phyloP scores from a whole-genome alignment of 2,797 vertebrate genomes.

The Micromesistius poutassou region DNA sequence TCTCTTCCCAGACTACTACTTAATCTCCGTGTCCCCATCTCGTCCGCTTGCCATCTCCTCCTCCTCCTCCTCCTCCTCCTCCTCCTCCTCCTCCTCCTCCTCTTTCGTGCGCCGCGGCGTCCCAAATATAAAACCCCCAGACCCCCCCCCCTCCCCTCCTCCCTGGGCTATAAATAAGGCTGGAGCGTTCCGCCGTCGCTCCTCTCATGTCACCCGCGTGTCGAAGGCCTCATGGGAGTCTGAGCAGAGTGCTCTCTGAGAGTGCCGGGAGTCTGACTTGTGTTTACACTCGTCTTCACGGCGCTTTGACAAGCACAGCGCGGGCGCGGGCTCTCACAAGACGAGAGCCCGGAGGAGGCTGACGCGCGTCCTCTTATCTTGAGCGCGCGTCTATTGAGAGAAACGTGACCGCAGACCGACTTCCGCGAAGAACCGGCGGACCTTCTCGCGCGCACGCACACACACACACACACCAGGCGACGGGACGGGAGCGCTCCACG shows the following conservation, averaged over 20 bases:
- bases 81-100: conserved; percentile 43
- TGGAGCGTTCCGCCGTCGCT: conserved; percentile 14
- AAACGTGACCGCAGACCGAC: neutral
- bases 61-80: conserved; percentile 35
- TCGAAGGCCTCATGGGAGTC: conserved; percentile 45
- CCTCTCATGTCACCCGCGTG: conserved; percentile 38
- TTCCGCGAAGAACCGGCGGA: neutral
- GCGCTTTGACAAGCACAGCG: neutral
- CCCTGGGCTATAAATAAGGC: conserved; percentile 48
- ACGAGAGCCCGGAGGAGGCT: neutral
- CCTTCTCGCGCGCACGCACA: neutral
- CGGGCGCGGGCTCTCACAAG: neutral
- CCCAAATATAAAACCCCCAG: neutral
- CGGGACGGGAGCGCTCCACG: neutral
- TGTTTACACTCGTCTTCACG: conserved; percentile 43
- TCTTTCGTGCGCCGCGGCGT: conserved; percentile 46
- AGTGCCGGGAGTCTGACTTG: conserved; percentile 59
- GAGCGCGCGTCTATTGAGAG: neutral
- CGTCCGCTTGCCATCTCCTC: conserved; percentile 17
- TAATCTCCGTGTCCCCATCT: neutral
- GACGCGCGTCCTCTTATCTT: neutral
- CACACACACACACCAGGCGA: no score
- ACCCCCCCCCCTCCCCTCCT: conserved; percentile 29
- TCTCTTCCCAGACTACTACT: conserved; percentile 1
- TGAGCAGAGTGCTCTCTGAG: conserved; percentile 47